Base-by-base conservation (phyloP, 2,797 vertebrate species). In the Enteromius fasciolatus region DNA sequence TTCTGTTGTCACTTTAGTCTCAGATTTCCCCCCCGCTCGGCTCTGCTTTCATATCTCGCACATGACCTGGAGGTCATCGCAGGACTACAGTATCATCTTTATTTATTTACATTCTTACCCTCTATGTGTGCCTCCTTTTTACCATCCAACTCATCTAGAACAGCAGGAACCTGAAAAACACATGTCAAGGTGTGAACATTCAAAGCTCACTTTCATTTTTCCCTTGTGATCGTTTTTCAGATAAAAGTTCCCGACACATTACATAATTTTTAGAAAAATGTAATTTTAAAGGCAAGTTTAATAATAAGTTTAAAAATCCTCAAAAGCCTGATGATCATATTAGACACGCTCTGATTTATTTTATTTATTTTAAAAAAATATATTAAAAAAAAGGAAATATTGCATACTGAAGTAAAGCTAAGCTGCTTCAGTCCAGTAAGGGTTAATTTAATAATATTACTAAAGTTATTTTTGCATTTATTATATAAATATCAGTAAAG, bases 141-240 rank as follows among this genome's bases (percentile, higher is more conserved):
- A 83, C 84, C 80, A 76, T 96, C 95, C 72, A 95, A 83, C 70
- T 95, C 94, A 87, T 95, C 94, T 85, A 92, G 81, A 80, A 88
- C 64, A 85, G 85, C 88, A 86, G 93, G 88, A 87, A 95, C 91
- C 94, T 96, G 83, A 88, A 92, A 91, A 48, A 89, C 82, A 83
- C 25, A 79, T 77, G 52, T 44, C 48, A 15, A 52, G 25, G 46
- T 44, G 72, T 44, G 59, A 85, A 77, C 28, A 59, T 12, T 67
- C 10, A 75, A 78, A 46, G 1, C 20, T 23, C 31, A 20, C 54
- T 28, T 77, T 31, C 25, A 8, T 57, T 66, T 18, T 63, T 52
- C 14, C 0, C 18, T 6, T 6, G 31, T n/a, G n/a, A n/a, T n/a
- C n/a, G n/a, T n/a, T 25, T 41, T 31, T 64, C 41, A 33, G 31